These are phyloP conservation scores for Sebastiscus albofasciatus DNA, from an alignment of 2,797 vertebrate genomes.

Conservation along the genomic window DNA sequence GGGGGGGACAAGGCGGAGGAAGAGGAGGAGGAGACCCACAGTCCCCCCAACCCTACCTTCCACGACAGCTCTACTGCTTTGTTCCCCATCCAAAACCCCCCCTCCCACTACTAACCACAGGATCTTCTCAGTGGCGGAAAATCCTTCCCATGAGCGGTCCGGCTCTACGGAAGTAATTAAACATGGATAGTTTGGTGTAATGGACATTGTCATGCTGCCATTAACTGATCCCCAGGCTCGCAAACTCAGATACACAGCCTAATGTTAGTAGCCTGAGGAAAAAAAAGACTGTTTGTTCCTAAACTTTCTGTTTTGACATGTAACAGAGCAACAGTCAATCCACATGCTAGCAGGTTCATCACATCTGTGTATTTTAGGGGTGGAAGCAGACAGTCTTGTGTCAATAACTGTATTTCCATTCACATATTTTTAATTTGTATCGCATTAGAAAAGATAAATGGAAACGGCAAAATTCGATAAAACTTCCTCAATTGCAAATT, in stretches of 20 bases:
- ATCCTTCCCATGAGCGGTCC: conserved; percentile 73
- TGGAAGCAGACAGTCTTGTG: neutral
- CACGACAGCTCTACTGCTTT: conserved; percentile 73
- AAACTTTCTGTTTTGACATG: conserved; percentile 19
- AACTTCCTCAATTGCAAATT: no score
- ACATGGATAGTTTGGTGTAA: conserved; percentile 81
- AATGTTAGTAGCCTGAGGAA: conserved; percentile 21
- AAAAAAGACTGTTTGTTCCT: conserved; percentile 26
- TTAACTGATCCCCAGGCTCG: conserved; percentile 70
- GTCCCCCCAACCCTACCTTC: conserved; percentile 39
- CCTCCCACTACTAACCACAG: conserved; percentile 31
- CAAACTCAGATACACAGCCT: conserved; percentile 42
- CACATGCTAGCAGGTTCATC: neutral
- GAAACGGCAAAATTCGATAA: no score
- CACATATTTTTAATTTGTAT: no score
- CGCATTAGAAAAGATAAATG: no score
- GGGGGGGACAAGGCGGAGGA: conserved; percentile 17
- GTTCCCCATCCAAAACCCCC: conserved; percentile 73
- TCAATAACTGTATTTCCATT: neutral
- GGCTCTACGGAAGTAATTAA: conserved; percentile 81
- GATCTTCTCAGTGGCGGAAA: conserved; percentile 74
- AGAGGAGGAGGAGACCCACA: conserved; percentile 44
- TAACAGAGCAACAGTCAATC: neutral
- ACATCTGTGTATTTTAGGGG: neutral
- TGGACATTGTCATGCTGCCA: conserved; percentile 77